Evolutionary conservation across 2,888 invertebrate genomes (phyloP), one percentile per base, ranked within the genome.

Genomic region (Cataglyphis livida): DNA sequence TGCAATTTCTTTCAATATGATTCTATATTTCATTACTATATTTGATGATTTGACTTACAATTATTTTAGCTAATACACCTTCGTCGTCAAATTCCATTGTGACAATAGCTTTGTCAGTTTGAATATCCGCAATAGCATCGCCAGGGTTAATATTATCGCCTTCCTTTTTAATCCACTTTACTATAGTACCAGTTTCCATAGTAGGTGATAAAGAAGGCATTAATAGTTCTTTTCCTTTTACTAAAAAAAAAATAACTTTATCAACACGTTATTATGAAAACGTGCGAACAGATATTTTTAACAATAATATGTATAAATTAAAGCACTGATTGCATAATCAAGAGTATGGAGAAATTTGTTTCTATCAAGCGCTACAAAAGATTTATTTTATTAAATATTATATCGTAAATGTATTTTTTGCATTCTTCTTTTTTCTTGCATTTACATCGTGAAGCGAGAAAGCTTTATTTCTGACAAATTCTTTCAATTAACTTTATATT

Each of bases 201-300:
- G 96, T 96, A 0, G 96, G 96, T 0, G 96, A 96, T 44, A 96
- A 92, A 0, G 96, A 95, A 18, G 96, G 96, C 96, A 96, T 95
- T 62, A 94, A 92, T 3, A 95, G 81, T 85, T 94, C 94, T 81
- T 93, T 94, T 12, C 95, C 95, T 84, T 92, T 93, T 6, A 94
- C 95, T 95, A 62, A 57, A 25, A 74, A 7, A 64, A 81, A 66
- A 12, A 18, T 59, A 28, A 35, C 28, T 21, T 51, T 41, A 41
- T 75, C 38, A 73, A 41, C n/a, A 28, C 32, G 32, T 65, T n/a
- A 65, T 48, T 15, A 15, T 15, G n/a, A 28, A 54, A 3, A 32
- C 21, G 12, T 44, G 28, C 41, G 21, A 62, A 10, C 7, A 28
- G 32, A 51, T 51, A n/a, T 51, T 35, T 6, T 35, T 54, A 41